Evolutionary conservation across 37 sponge, comb jelly and placozoan genomes (phyloP).

Genomic region (Haliclona indistincta): DNA sequence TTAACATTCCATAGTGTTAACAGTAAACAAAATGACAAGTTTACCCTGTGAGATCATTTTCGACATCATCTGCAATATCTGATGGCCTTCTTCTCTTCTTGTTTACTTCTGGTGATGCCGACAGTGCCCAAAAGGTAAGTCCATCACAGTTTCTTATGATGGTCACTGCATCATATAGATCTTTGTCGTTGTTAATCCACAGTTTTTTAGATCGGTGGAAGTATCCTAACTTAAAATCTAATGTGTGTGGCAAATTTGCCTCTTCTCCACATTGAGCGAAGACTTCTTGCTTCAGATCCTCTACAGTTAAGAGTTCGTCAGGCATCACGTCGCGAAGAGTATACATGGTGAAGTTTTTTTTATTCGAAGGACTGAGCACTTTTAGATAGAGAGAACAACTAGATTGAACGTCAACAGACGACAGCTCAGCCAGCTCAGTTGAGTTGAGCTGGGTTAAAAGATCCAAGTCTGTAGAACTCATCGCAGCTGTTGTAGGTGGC

Average conservation of each 20-base stretch:
- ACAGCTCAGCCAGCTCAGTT: too few species aligned
- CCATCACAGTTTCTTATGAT: neutral
- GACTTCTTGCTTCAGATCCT: slow-evolving; percentile 1
- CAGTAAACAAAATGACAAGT: too few species aligned
- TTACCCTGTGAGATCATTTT: neutral
- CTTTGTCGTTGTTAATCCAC: neutral
- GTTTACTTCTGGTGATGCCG: neutral
- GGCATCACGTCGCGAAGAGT: neutral
- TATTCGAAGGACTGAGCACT: slow-evolving; percentile 7
- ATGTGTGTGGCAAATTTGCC: neutral
- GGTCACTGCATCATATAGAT: neutral
- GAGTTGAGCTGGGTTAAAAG: too few species aligned
- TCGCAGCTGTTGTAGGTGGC: too few species aligned
- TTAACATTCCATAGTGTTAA: too few species aligned
- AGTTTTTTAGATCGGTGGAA: neutral
- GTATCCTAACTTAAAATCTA: slow-evolving; percentile 5
- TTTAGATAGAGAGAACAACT: neutral
- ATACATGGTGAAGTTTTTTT: neutral
- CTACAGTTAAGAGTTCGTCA: neutral
- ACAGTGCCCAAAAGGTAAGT: slow-evolving; percentile 10
- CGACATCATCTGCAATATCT: neutral
- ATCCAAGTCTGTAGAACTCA: too few species aligned
- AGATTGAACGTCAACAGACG: too few species aligned
- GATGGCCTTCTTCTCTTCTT: neutral
- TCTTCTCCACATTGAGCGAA: slow-evolving; percentile 4